Evolutionary conservation across 1,140 invertebrate genomes (phyloP), one percentile per base, ranked within the genome.

Genomic region (Solenopsis fugax): DNA sequence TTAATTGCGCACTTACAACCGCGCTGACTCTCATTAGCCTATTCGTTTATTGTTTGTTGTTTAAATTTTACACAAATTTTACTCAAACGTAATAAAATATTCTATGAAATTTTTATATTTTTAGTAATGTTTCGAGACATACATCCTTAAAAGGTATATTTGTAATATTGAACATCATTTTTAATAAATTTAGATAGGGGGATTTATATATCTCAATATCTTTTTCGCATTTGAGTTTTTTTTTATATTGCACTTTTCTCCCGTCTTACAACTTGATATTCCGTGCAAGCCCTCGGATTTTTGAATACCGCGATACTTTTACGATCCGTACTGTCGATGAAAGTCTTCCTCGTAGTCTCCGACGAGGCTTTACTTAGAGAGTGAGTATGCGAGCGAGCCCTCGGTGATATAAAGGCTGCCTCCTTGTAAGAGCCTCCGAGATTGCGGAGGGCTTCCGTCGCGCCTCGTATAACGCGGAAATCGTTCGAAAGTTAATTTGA

Each of bases 401-500:
- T 90, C 41, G 82, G 89, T 71, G 67, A 86, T 80, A 89, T 87
- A 92, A 91, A 76, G 72, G 82, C 48, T 67, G 88, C 45, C 65
- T 87, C 60, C 21, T 48, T 69, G 80, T 73, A 85, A 85, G 80
- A 88, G 77, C 85, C 78, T 75, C 69, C 54, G 64, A 87, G 89
- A 91, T 91, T 88, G 91, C 82, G 69, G 60, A 75, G 89, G 87
- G 84, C 88, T 89, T 89, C 67, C 84, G 91, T 81, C 88, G 78
- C 86, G 89, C 71, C 81, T 92, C 86, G 88, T 78, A 88, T 92
- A 93, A 89, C 87, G 84, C 85, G 89, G 91, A 89, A 87, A 91
- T 87, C 88, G 87, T 92, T 92, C 86, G 78, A 91, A 92, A 92
- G 90, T 92, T 93, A 93, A 93, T 94, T 94, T 87, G 85, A 94